These are phyloP conservation scores for Acheta domesticus DNA, from an alignment of 2,888 invertebrate genomes.

Conservation along the genomic window DNA sequence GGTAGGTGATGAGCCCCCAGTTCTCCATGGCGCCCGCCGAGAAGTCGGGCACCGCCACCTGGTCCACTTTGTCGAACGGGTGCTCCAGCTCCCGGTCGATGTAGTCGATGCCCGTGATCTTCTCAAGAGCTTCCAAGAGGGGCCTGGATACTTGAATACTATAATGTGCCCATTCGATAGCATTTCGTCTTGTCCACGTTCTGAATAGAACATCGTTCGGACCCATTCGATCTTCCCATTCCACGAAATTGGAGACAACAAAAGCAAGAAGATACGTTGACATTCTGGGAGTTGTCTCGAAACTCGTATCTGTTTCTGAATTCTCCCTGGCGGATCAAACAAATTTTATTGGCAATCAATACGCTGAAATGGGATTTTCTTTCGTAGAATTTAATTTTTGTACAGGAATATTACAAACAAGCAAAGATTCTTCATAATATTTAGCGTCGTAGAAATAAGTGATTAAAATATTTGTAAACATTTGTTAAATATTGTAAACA, in stretches of 20 bases:
- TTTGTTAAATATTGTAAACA: too few relatives aligned
- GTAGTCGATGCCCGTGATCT: conserved; percentile 58
- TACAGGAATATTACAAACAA: too few relatives aligned
- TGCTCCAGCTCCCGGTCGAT: conserved; percentile 48
- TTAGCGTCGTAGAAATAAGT: too few relatives aligned
- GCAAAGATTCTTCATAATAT: too few relatives aligned
- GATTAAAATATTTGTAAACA: too few relatives aligned
- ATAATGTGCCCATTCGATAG: conserved; percentile 63
- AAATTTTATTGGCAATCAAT: too few relatives aligned
- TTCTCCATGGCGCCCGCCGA: conserved; percentile 74
- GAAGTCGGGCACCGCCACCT: conserved; percentile 75
- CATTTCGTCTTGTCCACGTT: conserved; percentile 66
- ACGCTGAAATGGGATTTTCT: too few relatives aligned
- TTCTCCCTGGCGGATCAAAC: too few relatives aligned
- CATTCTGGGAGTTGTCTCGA: conserved; percentile 60
- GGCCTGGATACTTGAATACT: conserved; percentile 46
- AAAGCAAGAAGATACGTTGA: conserved; percentile 65
- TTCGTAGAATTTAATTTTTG: too few relatives aligned
- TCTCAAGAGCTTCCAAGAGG: conserved; percentile 57
- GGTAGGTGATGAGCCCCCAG: conserved; percentile 66
- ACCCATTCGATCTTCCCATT: conserved; percentile 41
- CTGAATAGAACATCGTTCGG: conserved; percentile 50
- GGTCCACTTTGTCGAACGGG: conserved; percentile 60
- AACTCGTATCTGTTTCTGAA: neutral
- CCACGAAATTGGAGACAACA: conserved; percentile 69